These are phyloP conservation scores for Drosophila lacertosa DNA, from an alignment of 1,140 invertebrate genomes.

Conservation along the genomic window DNA sequence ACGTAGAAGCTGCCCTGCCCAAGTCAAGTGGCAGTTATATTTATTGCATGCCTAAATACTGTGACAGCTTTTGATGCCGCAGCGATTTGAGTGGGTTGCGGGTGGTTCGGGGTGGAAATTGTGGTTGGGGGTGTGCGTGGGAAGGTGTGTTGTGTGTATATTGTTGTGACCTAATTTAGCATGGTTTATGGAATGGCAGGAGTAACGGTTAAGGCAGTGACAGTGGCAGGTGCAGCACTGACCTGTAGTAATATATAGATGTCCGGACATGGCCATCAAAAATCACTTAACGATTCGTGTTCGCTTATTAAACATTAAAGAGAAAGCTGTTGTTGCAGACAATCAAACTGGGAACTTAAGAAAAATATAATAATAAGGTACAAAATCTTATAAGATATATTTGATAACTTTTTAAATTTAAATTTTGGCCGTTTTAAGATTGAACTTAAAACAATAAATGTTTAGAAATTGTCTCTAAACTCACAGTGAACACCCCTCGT, in stretches of 20 bases:
- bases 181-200: conserved; percentile 1
- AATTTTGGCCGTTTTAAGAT: too few species aligned
- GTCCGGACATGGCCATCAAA: conserved; percentile 31
- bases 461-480: background rate
- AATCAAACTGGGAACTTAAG: too few species aligned
- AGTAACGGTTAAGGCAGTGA: conserved; percentile 16
- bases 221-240: conserved; percentile 59
- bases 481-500: background rate
- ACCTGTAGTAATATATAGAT: conserved; percentile 61
- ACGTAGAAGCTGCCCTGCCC: conserved; percentile 49
- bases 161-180: conserved; percentile 37
- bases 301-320: background rate
- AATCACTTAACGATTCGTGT: conserved; percentile 41
- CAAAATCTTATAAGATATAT: too few species aligned
- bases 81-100: background rate
- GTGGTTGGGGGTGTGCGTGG: background rate
- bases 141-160: conserved; percentile 7
- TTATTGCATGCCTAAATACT: conserved; percentile 40
- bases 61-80: conserved; percentile 9
- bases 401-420: too few species aligned
- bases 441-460: too few species aligned
- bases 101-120: too few species aligned
- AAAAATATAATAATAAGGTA: too few species aligned
- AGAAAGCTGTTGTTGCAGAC: too few species aligned
- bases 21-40: conserved; percentile 45